Percentiles rank a stretch among this genome's conserved stretches.
These are phyloP conservation scores for Rousettus madagascariensis DNA, from an alignment of 2,797 vertebrate species.

Conservation along the genomic window DNA sequence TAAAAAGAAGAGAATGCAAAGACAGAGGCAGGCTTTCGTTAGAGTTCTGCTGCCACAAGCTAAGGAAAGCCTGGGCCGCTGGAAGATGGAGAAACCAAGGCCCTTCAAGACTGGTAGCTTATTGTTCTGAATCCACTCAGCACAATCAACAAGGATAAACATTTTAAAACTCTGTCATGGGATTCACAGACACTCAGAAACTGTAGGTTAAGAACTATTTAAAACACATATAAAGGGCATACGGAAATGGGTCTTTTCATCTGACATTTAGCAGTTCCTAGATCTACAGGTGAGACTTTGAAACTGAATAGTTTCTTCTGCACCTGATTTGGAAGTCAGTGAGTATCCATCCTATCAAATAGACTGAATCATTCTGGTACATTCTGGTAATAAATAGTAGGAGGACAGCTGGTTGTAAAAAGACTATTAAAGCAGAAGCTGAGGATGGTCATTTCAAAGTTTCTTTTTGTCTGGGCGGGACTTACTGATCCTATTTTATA, in stretches of 20 bases:
- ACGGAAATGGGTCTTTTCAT: neutral
- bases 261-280: neutral
- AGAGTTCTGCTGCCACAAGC: neutral
- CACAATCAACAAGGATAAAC: neutral
- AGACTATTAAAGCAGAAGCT: constrained; percentile 15
- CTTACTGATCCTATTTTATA: constrained; percentile 5
- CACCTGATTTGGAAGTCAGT: neutral
- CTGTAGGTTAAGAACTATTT: neutral
- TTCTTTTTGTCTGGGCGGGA: neutral
- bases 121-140: neutral
- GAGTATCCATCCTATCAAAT: neutral
- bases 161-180: neutral
- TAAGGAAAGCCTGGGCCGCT: neutral
- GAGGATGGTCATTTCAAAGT: neutral
- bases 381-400: neutral
- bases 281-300: neutral
- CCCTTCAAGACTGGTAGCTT: neutral
- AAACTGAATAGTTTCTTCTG: neutral
- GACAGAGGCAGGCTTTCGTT: neutral
- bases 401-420: constrained; percentile 22
- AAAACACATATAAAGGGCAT: neutral
- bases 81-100: neutral
- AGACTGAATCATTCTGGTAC: neutral
- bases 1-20: neutral
- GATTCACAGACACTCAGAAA: neutral